Base-by-base conservation (phyloP, 2,113 vertebrate genomes). In the Hirundichthys speculiger region DNA sequence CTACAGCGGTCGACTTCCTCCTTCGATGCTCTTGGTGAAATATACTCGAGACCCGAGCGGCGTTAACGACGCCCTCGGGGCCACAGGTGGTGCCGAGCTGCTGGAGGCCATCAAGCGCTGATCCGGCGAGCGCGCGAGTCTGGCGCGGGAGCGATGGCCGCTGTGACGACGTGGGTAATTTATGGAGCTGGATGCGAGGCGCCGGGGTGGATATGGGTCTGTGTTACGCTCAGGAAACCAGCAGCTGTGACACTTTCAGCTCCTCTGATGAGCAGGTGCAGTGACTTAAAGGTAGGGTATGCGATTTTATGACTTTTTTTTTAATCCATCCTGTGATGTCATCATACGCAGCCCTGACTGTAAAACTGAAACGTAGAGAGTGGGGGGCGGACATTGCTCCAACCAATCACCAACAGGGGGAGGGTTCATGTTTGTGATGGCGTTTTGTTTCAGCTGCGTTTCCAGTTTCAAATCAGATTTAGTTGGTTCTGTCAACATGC, bases 41-140 rank as follows among this genome's bases (percentile, higher is more conserved):
- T 1, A 13, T 15, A 54, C 42, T 40, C 3, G 1, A 8, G 46
- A 66, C 67, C 49, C 22, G 50, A 71, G 53, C 48, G 43, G 16
- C 13, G 1, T 55, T 56, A 64, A 60, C 57, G 63, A 61, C 8
- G 12, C 46, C n/a, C 45, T 47, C 41, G 15, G 34, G 73, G 64
- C 60, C 40, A 34, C 75, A 70, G 75, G 75, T 76, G 75, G 64
- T n/a, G 79, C 64, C 1, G 41, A 67, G 54, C 65, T 5, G 19
- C 53, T 75, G 27, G 57, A 58, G 30, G 71, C 77, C 63, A 53
- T 71, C 61, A 58, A 19, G 15, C 30, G 2, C 0, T 13, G 14
- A 80, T 65, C 11, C 30, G 10, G 47, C 42, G 20, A 27, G 38
- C 21, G 5, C 21, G 43, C 66, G 57, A 63, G 11, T 56, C 46